These are phyloP conservation scores for Prunella himalayana DNA, from an alignment of 2,113 vertebrate genomes.

Conservation along the genomic window DNA sequence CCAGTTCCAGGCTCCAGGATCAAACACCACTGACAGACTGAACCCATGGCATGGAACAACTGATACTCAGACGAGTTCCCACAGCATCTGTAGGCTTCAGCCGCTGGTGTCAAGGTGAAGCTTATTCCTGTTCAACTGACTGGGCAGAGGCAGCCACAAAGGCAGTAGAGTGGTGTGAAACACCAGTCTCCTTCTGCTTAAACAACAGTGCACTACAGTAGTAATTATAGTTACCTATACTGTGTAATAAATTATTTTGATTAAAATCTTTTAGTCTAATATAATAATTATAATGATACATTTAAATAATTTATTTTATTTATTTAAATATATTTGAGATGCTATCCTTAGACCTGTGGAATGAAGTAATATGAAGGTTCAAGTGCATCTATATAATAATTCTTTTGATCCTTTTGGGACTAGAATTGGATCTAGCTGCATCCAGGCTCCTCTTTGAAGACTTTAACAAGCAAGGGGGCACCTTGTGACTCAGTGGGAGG, in stretches of 20 bases:
- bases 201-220: not conserved
- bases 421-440: not conserved
- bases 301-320: not conserved
- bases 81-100: not conserved
- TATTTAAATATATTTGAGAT: not conserved
- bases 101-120: not conserved
- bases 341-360: not conserved
- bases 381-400: not conserved
- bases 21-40: not conserved
- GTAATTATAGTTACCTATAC: not conserved
- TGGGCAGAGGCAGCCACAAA: not conserved
- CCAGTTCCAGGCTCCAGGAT: not conserved
- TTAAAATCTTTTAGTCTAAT: not conserved
- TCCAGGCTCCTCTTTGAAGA: not conserved
- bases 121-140: not conserved
- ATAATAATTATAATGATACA: not conserved
- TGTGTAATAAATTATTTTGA: not conserved
- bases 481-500: not conserved
- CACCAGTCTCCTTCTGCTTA: not conserved
- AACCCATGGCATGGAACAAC: not conserved
- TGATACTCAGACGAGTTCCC: not conserved
- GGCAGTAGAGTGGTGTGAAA: not conserved
- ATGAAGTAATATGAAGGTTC: not conserved
- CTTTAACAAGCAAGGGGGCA: not conserved
- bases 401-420: not conserved